These are phyloP conservation scores for Netelia inedita DNA, from an alignment of 2,888 invertebrate genomes.

Conservation along the genomic window DNA sequence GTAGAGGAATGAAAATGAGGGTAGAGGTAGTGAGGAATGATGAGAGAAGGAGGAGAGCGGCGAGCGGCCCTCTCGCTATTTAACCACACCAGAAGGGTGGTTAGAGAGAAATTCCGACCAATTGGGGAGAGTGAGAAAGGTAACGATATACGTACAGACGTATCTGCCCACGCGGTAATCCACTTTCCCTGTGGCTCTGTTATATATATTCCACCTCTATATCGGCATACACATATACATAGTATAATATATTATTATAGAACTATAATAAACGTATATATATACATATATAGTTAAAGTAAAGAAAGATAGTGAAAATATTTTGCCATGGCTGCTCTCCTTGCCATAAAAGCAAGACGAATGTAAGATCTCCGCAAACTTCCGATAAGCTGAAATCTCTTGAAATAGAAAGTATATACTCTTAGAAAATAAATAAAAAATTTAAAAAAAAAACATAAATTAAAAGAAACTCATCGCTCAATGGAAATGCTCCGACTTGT, in stretches of 20 bases:
- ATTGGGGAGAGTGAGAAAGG: conserved; percentile 58
- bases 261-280: neutral
- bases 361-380: conserved; percentile 50
- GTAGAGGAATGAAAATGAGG: conserved; percentile 13
- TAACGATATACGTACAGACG: conserved; percentile 21
- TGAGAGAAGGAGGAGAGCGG: neutral
- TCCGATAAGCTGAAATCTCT: conserved; percentile 42
- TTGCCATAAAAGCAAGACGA: conserved; percentile 51
- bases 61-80: conserved; percentile 28
- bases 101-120: conserved; percentile 62
- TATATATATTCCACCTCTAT: neutral
- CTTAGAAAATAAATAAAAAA: no score
- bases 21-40: no score
- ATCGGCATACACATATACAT: neutral
- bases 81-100: conserved; percentile 40
- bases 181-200: conserved; percentile 52
- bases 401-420: no score
- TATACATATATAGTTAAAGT: neutral
- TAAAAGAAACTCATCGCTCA: neutral
- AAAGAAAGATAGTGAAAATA: neutral
- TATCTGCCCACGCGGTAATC: conserved; percentile 58
- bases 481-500: neutral
- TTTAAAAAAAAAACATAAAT: no score
- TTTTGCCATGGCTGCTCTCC: neutral
- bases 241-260: conserved; percentile 13